Percentiles rank a stretch among this genome's conserved stretches.
Evolutionary conservation across 2,888 invertebrate species (phyloP).

Genomic region (Nysson spinosus): DNA sequence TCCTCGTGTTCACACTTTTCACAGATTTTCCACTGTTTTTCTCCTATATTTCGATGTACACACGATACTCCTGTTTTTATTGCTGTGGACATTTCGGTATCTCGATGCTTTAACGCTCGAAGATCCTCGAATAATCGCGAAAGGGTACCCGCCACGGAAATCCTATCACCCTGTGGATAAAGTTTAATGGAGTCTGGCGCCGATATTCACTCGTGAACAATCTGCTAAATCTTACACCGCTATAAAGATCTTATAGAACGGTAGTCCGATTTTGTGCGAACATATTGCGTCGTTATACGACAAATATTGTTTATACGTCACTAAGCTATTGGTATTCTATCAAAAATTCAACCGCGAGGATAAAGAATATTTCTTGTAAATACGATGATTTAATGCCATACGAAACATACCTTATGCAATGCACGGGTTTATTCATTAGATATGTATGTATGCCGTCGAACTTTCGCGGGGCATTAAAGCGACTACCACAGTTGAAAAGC

Average conservation of each 20-base stretch:
- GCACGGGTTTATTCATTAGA: too few species aligned
- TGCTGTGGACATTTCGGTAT: too few species aligned
- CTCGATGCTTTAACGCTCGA: constrained; percentile 14
- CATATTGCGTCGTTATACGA: constrained; percentile 3
- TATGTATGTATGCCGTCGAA: too few species aligned
- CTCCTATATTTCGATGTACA: background rate
- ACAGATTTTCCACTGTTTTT: background rate
- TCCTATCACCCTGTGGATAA: background rate
- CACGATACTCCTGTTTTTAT: too few species aligned
- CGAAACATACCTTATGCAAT: too few species aligned
- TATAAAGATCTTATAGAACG: background rate
- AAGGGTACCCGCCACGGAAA: background rate
- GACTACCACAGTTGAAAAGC: too few species aligned
- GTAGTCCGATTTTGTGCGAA: constrained; percentile 1
- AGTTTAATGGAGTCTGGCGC: constrained; percentile 37
- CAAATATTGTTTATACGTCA: too few species aligned
- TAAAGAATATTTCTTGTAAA: too few species aligned
- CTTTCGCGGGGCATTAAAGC: too few species aligned
- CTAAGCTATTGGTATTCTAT: too few species aligned
- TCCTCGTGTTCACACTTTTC: background rate
- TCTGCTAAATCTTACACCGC: constrained; percentile 20
- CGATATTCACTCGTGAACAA: constrained; percentile 30
- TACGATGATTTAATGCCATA: too few species aligned
- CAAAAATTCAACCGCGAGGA: too few species aligned
- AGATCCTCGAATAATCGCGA: constrained; percentile 13